A percentile compares a stretch with the other conserved stretches of the same genome.
These are phyloP conservation scores for Chionoecetes opilio DNA, from an alignment of 1,140 invertebrate species.

Conservation along the genomic window DNA sequence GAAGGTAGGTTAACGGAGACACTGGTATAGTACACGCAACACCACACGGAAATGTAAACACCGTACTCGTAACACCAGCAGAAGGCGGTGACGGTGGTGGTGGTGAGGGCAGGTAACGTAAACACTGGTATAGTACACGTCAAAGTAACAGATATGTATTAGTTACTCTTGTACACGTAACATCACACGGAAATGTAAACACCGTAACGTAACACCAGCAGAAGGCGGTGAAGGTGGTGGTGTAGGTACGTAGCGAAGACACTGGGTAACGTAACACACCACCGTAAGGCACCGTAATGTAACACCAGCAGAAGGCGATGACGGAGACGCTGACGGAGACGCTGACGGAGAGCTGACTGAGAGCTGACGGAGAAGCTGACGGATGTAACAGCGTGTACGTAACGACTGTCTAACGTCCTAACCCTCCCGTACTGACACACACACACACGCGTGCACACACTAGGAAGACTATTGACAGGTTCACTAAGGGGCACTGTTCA, in stretches of 20 bases:
- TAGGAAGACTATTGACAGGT: background rate
- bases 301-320: background rate
- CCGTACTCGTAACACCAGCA: background rate
- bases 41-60: background rate
- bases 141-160: too few relatives aligned
- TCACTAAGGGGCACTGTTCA: too few relatives aligned
- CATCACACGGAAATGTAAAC: background rate
- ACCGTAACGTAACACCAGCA: background rate
- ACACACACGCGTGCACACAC: background rate
- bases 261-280: background rate
- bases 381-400: background rate
- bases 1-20: too few relatives aligned
- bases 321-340: too few relatives aligned
- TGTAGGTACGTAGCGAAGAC: too few relatives aligned
- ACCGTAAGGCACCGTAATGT: background rate
- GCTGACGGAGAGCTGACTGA: too few relatives aligned
- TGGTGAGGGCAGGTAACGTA: too few relatives aligned
- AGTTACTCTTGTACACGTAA: too few relatives aligned
- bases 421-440: background rate
- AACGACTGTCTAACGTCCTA: background rate
- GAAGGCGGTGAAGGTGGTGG: background rate
- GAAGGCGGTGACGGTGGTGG: background rate
- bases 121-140: background rate
- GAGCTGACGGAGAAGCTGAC: too few relatives aligned
- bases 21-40: background rate